These are phyloP conservation scores for Argopecten irradians DNA, from an alignment of 1,140 invertebrate species.

Conservation along the genomic window DNA sequence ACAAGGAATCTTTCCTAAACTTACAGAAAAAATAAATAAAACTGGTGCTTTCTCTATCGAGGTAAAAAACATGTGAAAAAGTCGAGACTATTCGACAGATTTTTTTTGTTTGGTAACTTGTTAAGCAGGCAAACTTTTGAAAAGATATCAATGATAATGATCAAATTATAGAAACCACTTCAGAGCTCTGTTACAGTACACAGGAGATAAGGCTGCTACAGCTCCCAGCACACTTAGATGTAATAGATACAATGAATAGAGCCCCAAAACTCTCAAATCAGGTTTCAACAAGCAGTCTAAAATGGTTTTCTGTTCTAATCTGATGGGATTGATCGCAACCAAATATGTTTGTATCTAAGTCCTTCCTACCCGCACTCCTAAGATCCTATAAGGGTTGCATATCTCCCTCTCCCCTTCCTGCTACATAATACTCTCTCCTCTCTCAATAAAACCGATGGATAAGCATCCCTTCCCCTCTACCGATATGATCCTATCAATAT, in stretches of 20 bases:
- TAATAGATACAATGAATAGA: not conserved
- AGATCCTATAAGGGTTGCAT: too few species aligned
- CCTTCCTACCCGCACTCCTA: too few species aligned
- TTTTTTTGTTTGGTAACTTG: not conserved
- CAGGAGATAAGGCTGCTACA: not conserved
- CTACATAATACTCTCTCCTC: too few species aligned
- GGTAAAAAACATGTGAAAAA: not conserved
- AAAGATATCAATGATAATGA: not conserved
- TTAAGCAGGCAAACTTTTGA: not conserved
- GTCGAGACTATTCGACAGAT: not conserved
- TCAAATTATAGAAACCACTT: not conserved
- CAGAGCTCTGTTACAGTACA: not conserved
- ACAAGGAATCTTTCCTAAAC: not conserved
- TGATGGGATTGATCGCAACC: too few species aligned
- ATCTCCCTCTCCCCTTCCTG: too few species aligned
- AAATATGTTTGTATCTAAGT: too few species aligned
- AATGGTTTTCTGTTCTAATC: too few species aligned
- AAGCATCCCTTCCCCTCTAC: too few species aligned
- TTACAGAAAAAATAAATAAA: not conserved
- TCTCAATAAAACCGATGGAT: too few species aligned
- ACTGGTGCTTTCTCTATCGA: not conserved
- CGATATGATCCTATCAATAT: not conserved
- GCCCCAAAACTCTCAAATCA: conserved; percentile 10
- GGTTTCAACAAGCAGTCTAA: not conserved
- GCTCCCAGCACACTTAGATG: not conserved